A percentile compares a stretch with the other conserved stretches of the same genome.
These are phyloP conservation scores for Pocota personata DNA, from an alignment of 2,888 invertebrate species.

Conservation along the genomic window DNA sequence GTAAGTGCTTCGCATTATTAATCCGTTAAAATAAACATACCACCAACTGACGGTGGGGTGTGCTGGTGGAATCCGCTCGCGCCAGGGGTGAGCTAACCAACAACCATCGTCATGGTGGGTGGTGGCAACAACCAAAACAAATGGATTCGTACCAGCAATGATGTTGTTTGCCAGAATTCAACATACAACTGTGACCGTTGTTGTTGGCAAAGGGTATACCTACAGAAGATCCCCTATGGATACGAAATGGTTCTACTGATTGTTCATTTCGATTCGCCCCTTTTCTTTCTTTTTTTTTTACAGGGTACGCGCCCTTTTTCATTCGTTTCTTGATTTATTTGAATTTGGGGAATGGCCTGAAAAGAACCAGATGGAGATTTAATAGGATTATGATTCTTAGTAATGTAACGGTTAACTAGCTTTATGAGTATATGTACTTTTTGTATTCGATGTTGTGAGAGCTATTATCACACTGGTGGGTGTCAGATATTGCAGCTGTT, in stretches of 20 bases:
- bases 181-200: conserved; percentile 24
- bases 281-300: conserved; percentile 21
- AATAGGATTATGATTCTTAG: conserved; percentile 74
- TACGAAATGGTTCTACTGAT: conserved; percentile 52
- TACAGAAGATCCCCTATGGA: conserved; percentile 28
- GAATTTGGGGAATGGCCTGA: conserved; percentile 70
- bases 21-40: conserved; percentile 73
- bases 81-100: conserved; percentile 41
- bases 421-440: conserved; percentile 49
- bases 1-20: conserved; percentile 70
- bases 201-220: too few species aligned
- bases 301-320: conserved; percentile 59
- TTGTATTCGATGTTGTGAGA: conserved; percentile 40
- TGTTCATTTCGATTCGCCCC: conserved; percentile 72
- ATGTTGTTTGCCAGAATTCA: conserved; percentile 55
- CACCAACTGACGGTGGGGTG: conserved; percentile 38
- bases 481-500: conserved; percentile 55
- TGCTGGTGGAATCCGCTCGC: conserved; percentile 17
- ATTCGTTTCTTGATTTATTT: conserved; percentile 60
- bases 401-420: conserved; percentile 72
- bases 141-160: conserved; percentile 69
- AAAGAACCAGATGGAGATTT: conserved; percentile 74
- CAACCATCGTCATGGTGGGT: conserved; percentile 36
- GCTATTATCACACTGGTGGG: conserved; percentile 58
- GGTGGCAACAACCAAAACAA: conserved; percentile 69